Evolutionary conservation across 2,113 vertebrate species (phyloP).

Genomic region (Eulemur macaco): DNA sequence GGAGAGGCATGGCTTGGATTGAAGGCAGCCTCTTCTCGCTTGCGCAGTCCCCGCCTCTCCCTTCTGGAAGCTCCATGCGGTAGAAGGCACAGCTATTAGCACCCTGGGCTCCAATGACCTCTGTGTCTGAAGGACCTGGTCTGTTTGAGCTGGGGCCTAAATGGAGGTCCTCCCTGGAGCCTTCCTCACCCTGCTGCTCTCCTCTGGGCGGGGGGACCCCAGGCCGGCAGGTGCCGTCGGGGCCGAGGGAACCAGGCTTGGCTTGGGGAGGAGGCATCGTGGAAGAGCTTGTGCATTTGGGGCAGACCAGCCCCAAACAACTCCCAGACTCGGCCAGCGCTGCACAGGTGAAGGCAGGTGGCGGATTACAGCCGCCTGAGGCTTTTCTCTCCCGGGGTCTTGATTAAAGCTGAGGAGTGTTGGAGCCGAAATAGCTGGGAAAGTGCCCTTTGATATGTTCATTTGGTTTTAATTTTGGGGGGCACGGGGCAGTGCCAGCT

Average conservation of each 20-base stretch:
- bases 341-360: conserved; percentile 43
- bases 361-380: conserved; percentile 62
- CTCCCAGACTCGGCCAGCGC: conserved; percentile 57
- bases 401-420: conserved; percentile 67
- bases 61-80: not conserved
- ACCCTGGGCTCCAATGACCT: accelerated
- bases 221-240: not conserved
- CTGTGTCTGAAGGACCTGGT: not conserved
- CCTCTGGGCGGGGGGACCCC: not conserved
- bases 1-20: not conserved
- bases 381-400: conserved; percentile 62
- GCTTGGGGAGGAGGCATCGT: not conserved
- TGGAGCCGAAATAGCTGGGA: conserved; percentile 69
- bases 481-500: conserved; percentile 74
- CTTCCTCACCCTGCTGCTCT: not conserved
- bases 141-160: not conserved
- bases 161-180: not conserved
- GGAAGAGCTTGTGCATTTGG: conserved; percentile 16
- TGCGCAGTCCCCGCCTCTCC: not conserved
- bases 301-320: conserved; percentile 41
- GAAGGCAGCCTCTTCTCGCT: not conserved
- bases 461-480: conserved; percentile 87
- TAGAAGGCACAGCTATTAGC: not conserved
- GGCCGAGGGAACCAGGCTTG: not conserved
- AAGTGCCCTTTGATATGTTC: conserved; percentile 71